Conservation (phyloP, 30 jellyfish, hydroid and myxozoan species). For the Chironex yamaguchii region DNA sequence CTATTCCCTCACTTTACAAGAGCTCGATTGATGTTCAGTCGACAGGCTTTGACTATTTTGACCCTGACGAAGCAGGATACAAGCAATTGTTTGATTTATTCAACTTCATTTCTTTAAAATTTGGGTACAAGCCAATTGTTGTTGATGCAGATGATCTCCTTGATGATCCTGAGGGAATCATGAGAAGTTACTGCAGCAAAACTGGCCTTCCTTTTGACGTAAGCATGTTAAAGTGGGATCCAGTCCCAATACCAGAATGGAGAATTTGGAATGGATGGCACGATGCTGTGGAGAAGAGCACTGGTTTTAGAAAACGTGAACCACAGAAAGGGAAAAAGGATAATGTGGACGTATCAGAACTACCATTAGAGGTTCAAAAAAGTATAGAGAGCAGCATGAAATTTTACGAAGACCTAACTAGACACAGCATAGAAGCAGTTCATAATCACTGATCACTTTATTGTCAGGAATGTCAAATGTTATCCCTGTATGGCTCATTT, state of each 20-base stretch:
- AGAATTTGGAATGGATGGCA: slow-evolving; percentile 97
- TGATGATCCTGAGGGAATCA: slow-evolving; percentile 84
- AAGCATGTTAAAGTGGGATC: slow-evolving; percentile 90
- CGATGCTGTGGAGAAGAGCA: slow-evolving; percentile 85
- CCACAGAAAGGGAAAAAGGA: slow-evolving; percentile 45
- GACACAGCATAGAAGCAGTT: slow-evolving; percentile 53
- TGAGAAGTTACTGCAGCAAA: slow-evolving; percentile 86
- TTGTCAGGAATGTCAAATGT: no score
- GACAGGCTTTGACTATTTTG: slow-evolving; percentile 94
- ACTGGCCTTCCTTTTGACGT: slow-evolving; percentile 76
- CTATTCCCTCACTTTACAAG: slow-evolving; percentile 79
- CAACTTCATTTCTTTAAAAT: slow-evolving; percentile 33
- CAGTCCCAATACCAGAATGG: slow-evolving; percentile 95
- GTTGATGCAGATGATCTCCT: slow-evolving; percentile 93
- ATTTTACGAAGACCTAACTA: slow-evolving; percentile 62
- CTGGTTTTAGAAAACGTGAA: slow-evolving; percentile 83
- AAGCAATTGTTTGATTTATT: slow-evolving; percentile 65
- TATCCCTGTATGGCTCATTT: no score
- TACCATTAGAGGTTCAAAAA: slow-evolving; percentile 74
- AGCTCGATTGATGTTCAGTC: slow-evolving; percentile 81
- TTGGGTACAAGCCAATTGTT: slow-evolving; percentile 71
- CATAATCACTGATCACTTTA: no score
- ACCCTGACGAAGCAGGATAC: slow-evolving; percentile 87
- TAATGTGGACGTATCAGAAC: not conserved
- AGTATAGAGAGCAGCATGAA: slow-evolving; percentile 71